Base-by-base conservation (phyloP, 1,140 invertebrate species). In the Streblospio benedicti region DNA sequence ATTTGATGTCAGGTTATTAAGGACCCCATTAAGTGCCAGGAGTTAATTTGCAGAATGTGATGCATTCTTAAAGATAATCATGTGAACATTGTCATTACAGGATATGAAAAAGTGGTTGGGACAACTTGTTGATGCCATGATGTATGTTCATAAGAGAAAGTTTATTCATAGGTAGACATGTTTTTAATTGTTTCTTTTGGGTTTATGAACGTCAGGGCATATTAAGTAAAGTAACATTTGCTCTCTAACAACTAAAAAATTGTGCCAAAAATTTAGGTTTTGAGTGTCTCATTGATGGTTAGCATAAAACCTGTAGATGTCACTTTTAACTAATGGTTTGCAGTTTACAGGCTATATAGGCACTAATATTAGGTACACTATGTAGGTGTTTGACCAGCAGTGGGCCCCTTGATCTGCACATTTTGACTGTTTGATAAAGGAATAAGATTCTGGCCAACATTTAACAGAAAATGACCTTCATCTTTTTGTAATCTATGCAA, bases 121-220 rank as follows among this genome's bases (percentile, higher is more conserved):
- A 20, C 72, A 76, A 57, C 68, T 74, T 2, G 47, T 76, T 18
- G 69, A 75, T 49, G 72, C 69, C 14, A 56, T 76, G 5, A 56
- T 71, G 12, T 75, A 68, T 69, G 67, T 71, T 25, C 73, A 76
- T 60, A 64, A 67, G 25, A 69, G 69, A 45, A 65, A 67, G n/a
- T 63, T 76, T 43, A 68, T 75, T 44, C 74, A 76, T 65, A 72
- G 73, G 73, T 76, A 62, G 45, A 53, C 9, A 25, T 52, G n/a
- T 52, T 16, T 18, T 58, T 49, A 49, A 49, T 23, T 14, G n/a
- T 9, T 9, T n/a, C n/a, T 9, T 38, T 38, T 38, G 35, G 9
- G 9, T 9, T 38, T 9, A 38, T n/a, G n/a, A 38, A 38, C 9
- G 9, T 38, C 9, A 9, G 9, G n/a, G 35, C n/a, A 9, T 38